A percentile compares a stretch with the other conserved stretches of the same genome.
phyloP scores from a whole-genome alignment of 2,888 invertebrate genomes.

The Cordylochernes scorpioides region DNA sequence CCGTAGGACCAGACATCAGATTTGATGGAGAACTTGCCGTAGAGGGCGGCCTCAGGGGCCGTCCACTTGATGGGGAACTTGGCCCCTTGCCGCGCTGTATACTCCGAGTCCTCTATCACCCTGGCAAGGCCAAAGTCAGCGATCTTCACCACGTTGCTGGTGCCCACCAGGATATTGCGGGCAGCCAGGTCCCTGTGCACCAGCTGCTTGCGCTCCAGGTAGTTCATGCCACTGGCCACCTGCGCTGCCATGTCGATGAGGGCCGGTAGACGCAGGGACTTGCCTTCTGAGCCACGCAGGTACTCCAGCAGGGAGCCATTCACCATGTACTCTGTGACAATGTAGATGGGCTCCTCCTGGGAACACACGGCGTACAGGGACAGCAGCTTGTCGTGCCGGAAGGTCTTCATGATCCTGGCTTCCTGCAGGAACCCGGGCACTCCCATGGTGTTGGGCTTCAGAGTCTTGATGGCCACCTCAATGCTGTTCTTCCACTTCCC shows the following conservation, averaged over 20 bases:
- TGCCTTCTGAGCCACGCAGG: conserved; percentile 52
- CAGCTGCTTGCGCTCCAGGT: conserved; percentile 23
- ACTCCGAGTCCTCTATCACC: conserved; percentile 90
- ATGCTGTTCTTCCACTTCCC: conserved; percentile 72
- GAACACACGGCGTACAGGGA: conserved; percentile 81
- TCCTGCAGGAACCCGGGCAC: conserved; percentile 88
- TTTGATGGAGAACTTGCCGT: conserved; percentile 86
- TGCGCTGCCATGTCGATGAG: conserved; percentile 70
- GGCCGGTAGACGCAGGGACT: conserved; percentile 60
- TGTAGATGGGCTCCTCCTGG: conserved; percentile 72
- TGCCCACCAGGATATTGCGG: conserved; percentile 24
- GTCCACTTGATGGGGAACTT: conserved; percentile 98
- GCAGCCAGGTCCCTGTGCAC: conserved; percentile 27
- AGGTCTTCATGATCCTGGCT: conserved; percentile 95
- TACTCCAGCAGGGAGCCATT: conserved; percentile 81
- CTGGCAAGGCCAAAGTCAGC: conserved; percentile 93
- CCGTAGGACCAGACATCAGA: conserved; percentile 98
- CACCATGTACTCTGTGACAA: conserved; percentile 74
- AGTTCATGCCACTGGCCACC: conserved; percentile 17
- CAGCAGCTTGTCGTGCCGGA: conserved; percentile 81
- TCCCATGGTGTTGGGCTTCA: conserved; percentile 88
- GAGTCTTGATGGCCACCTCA: conserved; percentile 89
- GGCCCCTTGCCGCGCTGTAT: conserved; percentile 71
- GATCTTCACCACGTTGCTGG: conserved; percentile 19
- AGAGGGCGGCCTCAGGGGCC: conserved; percentile 80